A percentile compares a stretch with the other conserved stretches of the same genome.
These are phyloP conservation scores for Poeciliopsis turrubarensis DNA, from an alignment of 2,113 vertebrate genomes.

Conservation along the genomic window DNA sequence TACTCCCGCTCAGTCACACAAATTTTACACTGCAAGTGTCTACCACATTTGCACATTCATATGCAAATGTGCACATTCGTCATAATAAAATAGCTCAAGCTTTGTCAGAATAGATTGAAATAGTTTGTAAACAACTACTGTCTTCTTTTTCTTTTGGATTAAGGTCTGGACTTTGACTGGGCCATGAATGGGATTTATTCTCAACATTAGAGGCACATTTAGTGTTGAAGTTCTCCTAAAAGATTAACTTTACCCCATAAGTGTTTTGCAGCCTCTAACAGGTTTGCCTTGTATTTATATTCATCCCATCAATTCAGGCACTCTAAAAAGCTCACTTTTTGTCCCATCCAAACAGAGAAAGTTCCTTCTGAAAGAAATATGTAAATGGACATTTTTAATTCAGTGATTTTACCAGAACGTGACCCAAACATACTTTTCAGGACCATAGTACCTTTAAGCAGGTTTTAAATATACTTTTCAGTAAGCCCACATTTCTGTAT, in stretches of 20 bases:
- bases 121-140: neutral
- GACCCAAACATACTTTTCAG: too few species aligned
- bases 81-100: neutral
- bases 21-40: neutral
- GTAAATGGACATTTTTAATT: neutral
- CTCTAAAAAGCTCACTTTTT: neutral
- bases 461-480: neutral
- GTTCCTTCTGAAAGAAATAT: neutral
- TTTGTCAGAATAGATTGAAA: neutral
- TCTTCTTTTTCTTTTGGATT: neutral
- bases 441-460: neutral
- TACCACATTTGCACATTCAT: neutral
- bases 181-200: neutral
- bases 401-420: too few species aligned
- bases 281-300: neutral
- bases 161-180: neutral
- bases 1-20: too few species aligned
- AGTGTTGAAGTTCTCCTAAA: neutral
- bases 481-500: neutral
- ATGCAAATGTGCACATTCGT: neutral
- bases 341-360: neutral
- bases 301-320: neutral
- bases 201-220: neutral
- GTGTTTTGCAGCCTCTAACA: too few species aligned
- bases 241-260: neutral